Base-by-base conservation (phyloP, 2,797 vertebrate genomes). In the Novumbra hubbsi region DNA sequence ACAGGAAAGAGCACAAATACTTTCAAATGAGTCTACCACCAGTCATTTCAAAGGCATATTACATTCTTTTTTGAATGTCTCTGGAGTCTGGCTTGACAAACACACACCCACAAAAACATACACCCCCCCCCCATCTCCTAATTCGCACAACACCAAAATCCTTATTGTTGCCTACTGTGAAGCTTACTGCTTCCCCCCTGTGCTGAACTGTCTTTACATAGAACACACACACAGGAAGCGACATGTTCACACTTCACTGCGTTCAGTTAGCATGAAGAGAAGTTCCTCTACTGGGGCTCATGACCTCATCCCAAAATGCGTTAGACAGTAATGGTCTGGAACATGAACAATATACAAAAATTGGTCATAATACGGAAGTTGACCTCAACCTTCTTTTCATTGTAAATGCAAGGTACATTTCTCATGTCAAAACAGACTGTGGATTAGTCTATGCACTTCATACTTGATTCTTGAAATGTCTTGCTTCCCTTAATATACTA, bases 161-260 rank as follows among this genome's bases (percentile, higher is more conserved):
- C n/a, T 11, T 57, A 30, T 4, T 63, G 60, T 63, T 28, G 60
- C 1, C 14, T 19, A n/a, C 50, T 19, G 50, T 52, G 6, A 45
- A 45, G 41, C 9, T 12, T 28, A 63, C 60, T 63, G 60, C 30
- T 11, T 12, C 14, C 21, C 5, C 27, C 9, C n/a, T 3, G 2
- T 12, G 45, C 69, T 71, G 50, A 71, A 71, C 30, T 34, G 30
- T 57, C 28, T 14, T 30, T 38, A 32, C 11, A 5, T 11, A 34
- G 19, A 30, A n/a, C 8, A 68, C 27, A 68, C 27, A 34, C 76
- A 90, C 91, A 91, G 91, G 90, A 92, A 93, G 89, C 70, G 45
- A 28, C 19, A 72, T 73, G 57, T 79, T 93, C 84, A 89, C 90
- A 87, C 88, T 76, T 88, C 81, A 69, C 74, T 80, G 69, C 67